Percentiles rank a stretch among this genome's conserved stretches.
Conservation (phyloP, 1,140 invertebrate genomes). For the Oncopodura yosiiana region DNA sequence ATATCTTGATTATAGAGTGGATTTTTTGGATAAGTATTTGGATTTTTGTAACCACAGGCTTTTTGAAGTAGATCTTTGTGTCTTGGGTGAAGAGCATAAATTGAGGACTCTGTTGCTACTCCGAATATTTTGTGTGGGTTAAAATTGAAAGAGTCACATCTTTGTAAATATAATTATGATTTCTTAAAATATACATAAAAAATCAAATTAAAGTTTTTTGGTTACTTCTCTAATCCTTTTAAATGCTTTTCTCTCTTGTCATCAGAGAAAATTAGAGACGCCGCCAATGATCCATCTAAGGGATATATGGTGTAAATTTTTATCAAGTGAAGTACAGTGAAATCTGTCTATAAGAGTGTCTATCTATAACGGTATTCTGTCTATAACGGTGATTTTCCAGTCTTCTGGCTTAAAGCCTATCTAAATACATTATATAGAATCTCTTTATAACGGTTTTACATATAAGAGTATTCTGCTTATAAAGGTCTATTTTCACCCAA, state of each 20-base stretch:
- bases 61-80: background rate
- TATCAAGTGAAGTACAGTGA: too few relatives aligned
- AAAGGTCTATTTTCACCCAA: too few relatives aligned
- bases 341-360: too few relatives aligned
- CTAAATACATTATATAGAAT: too few relatives aligned
- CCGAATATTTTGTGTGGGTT: conserved; percentile 84
- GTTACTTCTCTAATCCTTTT: conserved; percentile 53
- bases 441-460: too few relatives aligned
- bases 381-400: too few relatives aligned
- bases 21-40: background rate
- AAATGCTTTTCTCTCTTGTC: conserved; percentile 65
- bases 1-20: too few relatives aligned
- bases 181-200: too few relatives aligned
- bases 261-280: conserved; percentile 71
- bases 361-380: too few relatives aligned
- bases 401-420: too few relatives aligned
- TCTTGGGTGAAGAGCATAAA: conserved; percentile 61
- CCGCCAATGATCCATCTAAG: conserved; percentile 90
- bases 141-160: conserved; percentile 84
- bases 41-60: background rate
- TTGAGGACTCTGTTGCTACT: conserved; percentile 78
- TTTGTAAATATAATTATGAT: conserved; percentile 39
- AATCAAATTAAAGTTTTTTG: conserved; percentile 26
- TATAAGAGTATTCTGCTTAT: too few relatives aligned
- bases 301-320: too few relatives aligned